Percentiles rank a stretch among this genome's conserved stretches.
phyloP scores from a whole-genome alignment of 2,797 vertebrate genomes.

The Capromys pilorides region DNA sequence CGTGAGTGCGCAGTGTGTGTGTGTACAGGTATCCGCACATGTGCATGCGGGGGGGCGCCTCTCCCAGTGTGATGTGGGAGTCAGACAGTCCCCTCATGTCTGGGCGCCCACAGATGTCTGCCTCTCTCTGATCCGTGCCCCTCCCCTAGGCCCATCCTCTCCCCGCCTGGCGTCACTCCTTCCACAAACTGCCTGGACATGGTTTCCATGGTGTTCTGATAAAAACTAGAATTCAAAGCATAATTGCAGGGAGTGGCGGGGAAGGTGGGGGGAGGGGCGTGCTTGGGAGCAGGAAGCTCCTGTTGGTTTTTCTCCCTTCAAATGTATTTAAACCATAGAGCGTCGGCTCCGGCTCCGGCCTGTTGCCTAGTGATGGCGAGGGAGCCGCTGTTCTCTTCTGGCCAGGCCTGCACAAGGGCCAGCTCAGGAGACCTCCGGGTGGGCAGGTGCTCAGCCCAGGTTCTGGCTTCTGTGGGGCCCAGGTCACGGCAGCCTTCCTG shows the following conservation, averaged over 20 bases:
- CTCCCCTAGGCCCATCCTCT: background rate
- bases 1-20: fast-evolving
- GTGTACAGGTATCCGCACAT: background rate
- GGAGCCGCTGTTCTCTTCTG: background rate
- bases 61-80: background rate
- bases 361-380: background rate
- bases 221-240: slow-evolving; percentile 36
- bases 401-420: background rate
- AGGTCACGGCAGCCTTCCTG: background rate
- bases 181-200: background rate
- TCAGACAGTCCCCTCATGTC: background rate
- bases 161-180: background rate
- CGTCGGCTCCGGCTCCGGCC: background rate
- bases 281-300: background rate
- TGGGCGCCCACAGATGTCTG: too few relatives aligned
- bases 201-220: slow-evolving; percentile 73
- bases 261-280: background rate
- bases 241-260: slow-evolving; percentile 33
- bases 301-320: background rate
- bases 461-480: background rate
- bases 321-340: background rate
- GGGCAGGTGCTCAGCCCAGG: background rate
- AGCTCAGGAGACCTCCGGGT: background rate
- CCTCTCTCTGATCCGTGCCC: background rate
- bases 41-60: background rate